phyloP scores from a whole-genome alignment of 2,113 vertebrate genomes.

The Rostratula benghalensis region DNA sequence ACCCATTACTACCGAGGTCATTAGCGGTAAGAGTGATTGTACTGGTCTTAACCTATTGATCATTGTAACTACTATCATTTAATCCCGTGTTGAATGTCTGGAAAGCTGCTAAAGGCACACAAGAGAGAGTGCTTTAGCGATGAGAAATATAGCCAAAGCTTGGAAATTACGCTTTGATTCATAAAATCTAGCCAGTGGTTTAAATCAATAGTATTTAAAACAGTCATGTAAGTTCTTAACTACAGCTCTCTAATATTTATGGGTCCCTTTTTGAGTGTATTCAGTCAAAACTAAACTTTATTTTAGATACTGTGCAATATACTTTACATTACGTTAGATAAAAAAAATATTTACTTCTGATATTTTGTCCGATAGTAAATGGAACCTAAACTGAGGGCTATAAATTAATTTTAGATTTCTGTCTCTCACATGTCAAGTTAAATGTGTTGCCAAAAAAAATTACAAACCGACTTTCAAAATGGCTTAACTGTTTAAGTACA shows the following conservation, averaged over 20 bases:
- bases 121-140: slow-evolving; percentile 78
- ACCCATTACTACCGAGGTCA: slow-evolving; percentile 99
- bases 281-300: slow-evolving; percentile 76
- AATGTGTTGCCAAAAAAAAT: slow-evolving; percentile 68
- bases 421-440: slow-evolving; percentile 70
- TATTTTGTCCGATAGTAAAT: slow-evolving; percentile 43
- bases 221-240: slow-evolving; percentile 85
- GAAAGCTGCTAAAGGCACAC: slow-evolving; percentile 89
- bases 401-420: slow-evolving; percentile 70
- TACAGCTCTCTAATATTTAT: slow-evolving; percentile 79
- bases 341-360: slow-evolving; percentile 72
- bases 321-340: slow-evolving; percentile 49
- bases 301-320: slow-evolving; percentile 46
- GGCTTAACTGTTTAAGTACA: slow-evolving; percentile 72
- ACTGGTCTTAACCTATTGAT: slow-evolving; percentile 99
- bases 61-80: slow-evolving; percentile 99
- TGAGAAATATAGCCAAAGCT: slow-evolving; percentile 81
- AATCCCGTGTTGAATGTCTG: slow-evolving; percentile 95
- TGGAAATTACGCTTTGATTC: slow-evolving; percentile 83
- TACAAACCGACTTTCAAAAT: slow-evolving; percentile 67
- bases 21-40: slow-evolving; percentile 98
- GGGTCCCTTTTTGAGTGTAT: slow-evolving; percentile 71
- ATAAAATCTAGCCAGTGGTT: slow-evolving; percentile 84
- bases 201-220: slow-evolving; percentile 90
- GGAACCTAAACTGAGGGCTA: slow-evolving; percentile 52